Conservation (phyloP, 1,140 invertebrate species). For the Gryllus bimaculatus region DNA sequence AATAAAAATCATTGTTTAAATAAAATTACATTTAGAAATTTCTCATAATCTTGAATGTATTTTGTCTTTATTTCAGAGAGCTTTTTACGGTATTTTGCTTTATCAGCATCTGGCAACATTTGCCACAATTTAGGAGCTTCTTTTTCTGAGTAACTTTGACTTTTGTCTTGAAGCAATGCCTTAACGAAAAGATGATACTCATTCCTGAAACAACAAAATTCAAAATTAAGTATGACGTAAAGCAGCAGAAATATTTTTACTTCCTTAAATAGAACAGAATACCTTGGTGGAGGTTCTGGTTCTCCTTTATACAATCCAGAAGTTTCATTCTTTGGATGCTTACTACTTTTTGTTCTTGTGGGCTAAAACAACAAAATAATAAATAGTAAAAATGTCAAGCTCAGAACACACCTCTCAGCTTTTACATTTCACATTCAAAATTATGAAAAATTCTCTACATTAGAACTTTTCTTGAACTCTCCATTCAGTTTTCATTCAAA, state of each 20-base stretch:
- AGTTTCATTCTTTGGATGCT: slow-evolving; percentile 14
- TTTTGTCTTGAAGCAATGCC: slow-evolving; percentile 27
- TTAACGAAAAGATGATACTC: slow-evolving; percentile 34
- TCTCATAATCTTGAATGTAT: slow-evolving; percentile 37
- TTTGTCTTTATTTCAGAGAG: slow-evolving; percentile 30
- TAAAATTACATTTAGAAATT: slow-evolving; percentile 33
- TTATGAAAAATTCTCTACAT: neutral
- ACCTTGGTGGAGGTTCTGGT: slow-evolving; percentile 36
- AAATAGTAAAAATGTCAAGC: neutral
- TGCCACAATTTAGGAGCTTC: slow-evolving; percentile 34
- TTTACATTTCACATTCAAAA: neutral
- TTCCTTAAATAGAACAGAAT: slow-evolving; percentile 22
- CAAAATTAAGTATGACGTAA: too few relatives aligned
- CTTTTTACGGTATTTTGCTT: slow-evolving; percentile 32
- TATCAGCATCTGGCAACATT: slow-evolving; percentile 29
- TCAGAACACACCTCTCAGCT: neutral
- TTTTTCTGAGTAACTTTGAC: slow-evolving; percentile 26
- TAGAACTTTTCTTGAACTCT: neutral
- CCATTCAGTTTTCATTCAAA: too few relatives aligned
- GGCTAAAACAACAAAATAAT: slow-evolving; percentile 11
- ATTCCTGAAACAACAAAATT: slow-evolving; percentile 26
- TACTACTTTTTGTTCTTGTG: slow-evolving; percentile 10
- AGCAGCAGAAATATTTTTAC: too few relatives aligned
- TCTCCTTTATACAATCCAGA: slow-evolving; percentile 30
- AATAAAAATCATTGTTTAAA: neutral